phyloP scores from a whole-genome alignment of 2,113 vertebrate species.

The Anoplopoma fimbria region DNA sequence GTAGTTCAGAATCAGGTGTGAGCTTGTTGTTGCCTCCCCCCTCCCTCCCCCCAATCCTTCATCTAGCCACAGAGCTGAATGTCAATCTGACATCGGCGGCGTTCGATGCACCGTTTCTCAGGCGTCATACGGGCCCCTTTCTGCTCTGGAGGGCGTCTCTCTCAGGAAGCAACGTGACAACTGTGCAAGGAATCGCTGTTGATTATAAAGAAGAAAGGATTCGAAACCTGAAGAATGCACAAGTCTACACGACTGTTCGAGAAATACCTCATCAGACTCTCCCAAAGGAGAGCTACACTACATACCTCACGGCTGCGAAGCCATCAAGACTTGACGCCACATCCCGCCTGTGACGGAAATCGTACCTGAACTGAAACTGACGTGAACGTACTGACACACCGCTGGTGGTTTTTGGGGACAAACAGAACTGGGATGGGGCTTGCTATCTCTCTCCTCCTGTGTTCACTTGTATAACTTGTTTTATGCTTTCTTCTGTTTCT shows the following conservation, averaged over 20 bases:
- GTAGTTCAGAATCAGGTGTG: conserved; percentile 22
- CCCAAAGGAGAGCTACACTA: conserved; percentile 72
- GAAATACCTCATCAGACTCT: conserved; percentile 82
- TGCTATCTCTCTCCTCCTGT: conserved; percentile 43
- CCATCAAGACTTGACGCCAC: conserved; percentile 55
- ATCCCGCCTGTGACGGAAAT: conserved; percentile 30
- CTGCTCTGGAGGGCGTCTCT: conserved; percentile 60
- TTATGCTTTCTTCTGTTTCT: conserved; percentile 54
- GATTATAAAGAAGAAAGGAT: conserved; percentile 57
- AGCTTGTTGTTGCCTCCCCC: conserved; percentile 13
- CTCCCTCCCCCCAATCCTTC: conserved; percentile 1
- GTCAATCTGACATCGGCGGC: conserved; percentile 5
- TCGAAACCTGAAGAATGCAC: conserved; percentile 70
- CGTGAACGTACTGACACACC: conserved; percentile 50
- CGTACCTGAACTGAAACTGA: conserved; percentile 56
- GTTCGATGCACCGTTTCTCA: conserved; percentile 33
- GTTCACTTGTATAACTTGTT: conserved; percentile 70
- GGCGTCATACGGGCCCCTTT: conserved; percentile 58
- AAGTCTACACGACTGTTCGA: conserved; percentile 64
- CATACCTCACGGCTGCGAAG: conserved; percentile 76
- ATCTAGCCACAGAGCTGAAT: conserved; percentile 38
- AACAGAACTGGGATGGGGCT: conserved; percentile 53
- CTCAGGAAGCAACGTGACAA: conserved; percentile 81
- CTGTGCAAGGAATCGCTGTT: conserved; percentile 65
- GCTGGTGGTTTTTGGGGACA: conserved; percentile 66